A percentile compares a stretch with the other conserved stretches of the same genome.
These are phyloP conservation scores for Xanthorhoe designata DNA, from an alignment of 2,888 invertebrate species.

Conservation along the genomic window DNA sequence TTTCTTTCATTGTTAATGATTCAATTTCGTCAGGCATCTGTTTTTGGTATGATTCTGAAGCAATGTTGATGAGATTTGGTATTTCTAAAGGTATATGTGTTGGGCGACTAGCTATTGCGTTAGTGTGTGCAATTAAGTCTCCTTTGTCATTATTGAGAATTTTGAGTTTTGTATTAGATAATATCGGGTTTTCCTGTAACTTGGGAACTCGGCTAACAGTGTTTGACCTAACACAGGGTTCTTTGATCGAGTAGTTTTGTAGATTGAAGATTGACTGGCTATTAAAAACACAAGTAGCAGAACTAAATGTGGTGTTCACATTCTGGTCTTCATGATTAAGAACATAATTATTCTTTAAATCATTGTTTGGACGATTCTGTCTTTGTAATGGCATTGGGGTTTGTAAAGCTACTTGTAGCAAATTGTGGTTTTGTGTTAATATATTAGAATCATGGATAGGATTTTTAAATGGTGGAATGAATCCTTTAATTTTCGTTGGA, in stretches of 20 bases:
- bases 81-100: neutral
- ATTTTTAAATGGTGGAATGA: slow-evolving; percentile 21
- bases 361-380: slow-evolving; percentile 3
- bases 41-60: neutral
- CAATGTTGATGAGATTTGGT: neutral
- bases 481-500: slow-evolving; percentile 10
- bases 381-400: neutral
- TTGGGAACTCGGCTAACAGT: neutral
- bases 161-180: neutral
- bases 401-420: slow-evolving; percentile 1
- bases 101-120: neutral
- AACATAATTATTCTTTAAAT: slow-evolving; percentile 1
- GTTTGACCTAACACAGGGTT: neutral
- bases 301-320: neutral
- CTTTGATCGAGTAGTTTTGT: slow-evolving; percentile 1
- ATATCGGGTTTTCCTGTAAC: neutral
- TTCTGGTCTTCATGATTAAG: neutral
- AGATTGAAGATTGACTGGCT: neutral
- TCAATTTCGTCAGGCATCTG: neutral
- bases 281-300: neutral
- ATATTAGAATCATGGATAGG: neutral
- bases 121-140: neutral
- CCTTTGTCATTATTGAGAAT: neutral
- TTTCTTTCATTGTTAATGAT: neutral
- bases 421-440: neutral